Conservation (phyloP, 2,888 invertebrate genomes). For the Eupelmus urozonus region DNA sequence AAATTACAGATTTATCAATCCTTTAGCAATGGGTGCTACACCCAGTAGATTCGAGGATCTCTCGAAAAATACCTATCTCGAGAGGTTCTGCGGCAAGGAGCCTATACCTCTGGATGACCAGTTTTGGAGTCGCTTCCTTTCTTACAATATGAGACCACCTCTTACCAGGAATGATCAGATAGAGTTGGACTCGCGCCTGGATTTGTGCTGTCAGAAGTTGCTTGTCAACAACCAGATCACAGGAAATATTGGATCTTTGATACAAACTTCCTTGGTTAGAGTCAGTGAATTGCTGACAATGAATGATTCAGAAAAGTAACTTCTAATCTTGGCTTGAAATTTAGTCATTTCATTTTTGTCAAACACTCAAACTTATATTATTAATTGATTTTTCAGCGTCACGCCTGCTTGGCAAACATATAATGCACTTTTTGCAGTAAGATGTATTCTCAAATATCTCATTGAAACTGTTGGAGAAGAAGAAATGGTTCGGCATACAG, state of each 20-base stretch:
- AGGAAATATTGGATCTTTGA: slow-evolving; percentile 92
- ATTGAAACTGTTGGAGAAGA: slow-evolving; percentile 94
- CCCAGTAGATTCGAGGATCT: slow-evolving; percentile 89
- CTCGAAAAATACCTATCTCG: slow-evolving; percentile 88
- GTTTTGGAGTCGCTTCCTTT: slow-evolving; percentile 95
- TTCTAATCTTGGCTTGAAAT: too few relatives aligned
- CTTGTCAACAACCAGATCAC: slow-evolving; percentile 91
- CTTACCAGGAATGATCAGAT: slow-evolving; percentile 83
- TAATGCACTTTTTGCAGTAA: slow-evolving; percentile 93
- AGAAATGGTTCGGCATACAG: slow-evolving; percentile 90
- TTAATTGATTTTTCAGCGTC: slow-evolving; percentile 79
- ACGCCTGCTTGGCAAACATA: slow-evolving; percentile 95
- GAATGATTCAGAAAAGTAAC: slow-evolving; percentile 93
- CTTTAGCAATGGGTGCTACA: slow-evolving; percentile 85
- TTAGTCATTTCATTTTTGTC: background rate
- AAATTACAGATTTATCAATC: slow-evolving; percentile 24
- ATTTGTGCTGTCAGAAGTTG: slow-evolving; percentile 85
- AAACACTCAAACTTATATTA: too few relatives aligned
- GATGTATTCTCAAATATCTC: slow-evolving; percentile 91
- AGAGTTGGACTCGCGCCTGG: slow-evolving; percentile 87
- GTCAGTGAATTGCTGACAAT: slow-evolving; percentile 90
- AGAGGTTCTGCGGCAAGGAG: slow-evolving; percentile 88
- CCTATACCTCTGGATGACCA: slow-evolving; percentile 91
- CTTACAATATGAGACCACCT: slow-evolving; percentile 93
- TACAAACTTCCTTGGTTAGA: slow-evolving; percentile 90